Conservation (phyloP, 2,888 invertebrate species). For the Nephrotoma guestfalica region DNA sequence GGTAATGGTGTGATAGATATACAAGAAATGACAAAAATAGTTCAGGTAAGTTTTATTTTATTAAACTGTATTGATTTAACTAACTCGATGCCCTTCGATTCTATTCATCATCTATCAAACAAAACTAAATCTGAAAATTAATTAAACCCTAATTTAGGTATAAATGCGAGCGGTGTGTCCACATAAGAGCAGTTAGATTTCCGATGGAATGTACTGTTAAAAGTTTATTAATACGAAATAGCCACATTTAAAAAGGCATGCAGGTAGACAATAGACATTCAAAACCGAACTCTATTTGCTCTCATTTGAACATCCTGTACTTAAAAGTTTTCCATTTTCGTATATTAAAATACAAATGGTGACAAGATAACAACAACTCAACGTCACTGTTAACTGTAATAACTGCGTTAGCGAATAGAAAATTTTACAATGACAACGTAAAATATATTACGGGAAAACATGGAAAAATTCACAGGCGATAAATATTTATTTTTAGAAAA, state of each 20-base stretch:
- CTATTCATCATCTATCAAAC: not conserved
- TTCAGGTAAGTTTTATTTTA: constrained; percentile 55
- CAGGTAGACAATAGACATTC: too few species aligned
- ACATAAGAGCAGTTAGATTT: too few species aligned
- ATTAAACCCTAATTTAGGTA: not conserved
- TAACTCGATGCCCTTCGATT: too few species aligned
- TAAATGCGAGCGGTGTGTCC: too few species aligned
- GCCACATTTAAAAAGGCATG: too few species aligned
- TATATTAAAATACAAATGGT: not conserved
- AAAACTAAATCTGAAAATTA: not conserved
- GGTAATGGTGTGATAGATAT: constrained; percentile 96
- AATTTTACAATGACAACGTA: not conserved
- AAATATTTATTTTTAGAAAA: not conserved
- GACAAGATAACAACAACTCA: not conserved
- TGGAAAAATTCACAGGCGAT: not conserved
- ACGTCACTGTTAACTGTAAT: not conserved
- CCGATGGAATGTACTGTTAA: too few species aligned
- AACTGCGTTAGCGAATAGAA: not conserved
- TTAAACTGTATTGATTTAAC: not conserved
- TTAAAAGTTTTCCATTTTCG: too few species aligned
- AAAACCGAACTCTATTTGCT: too few species aligned
- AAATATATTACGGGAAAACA: not conserved
- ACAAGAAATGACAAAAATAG: constrained; percentile 98
- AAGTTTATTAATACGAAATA: too few species aligned
- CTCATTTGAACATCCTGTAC: too few species aligned